Conservation (phyloP, 2,888 invertebrate genomes). For the Capitulum mitella region DNA sequence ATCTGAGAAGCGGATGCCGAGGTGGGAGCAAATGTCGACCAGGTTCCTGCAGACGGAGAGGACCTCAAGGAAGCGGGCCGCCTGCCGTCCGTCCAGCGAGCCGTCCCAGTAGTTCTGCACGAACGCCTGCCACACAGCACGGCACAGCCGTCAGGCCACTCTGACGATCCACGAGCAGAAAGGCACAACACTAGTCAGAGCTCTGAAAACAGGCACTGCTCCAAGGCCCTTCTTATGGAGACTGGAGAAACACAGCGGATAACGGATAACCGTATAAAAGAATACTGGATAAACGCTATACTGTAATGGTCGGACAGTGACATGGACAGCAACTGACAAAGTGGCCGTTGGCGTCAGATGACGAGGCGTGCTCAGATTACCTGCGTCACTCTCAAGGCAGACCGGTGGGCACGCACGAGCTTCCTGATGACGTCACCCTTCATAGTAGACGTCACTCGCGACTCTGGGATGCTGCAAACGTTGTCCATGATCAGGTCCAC, state of each 20-base stretch:
- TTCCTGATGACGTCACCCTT: conserved; percentile 16
- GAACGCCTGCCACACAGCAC: conserved; percentile 4
- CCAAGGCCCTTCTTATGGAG: too few species aligned
- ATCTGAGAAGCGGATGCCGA: background rate
- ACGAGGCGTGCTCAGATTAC: background rate
- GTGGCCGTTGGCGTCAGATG: too few species aligned
- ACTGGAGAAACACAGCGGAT: too few species aligned
- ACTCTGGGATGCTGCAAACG: background rate
- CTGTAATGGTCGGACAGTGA: too few species aligned
- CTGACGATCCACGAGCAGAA: too few species aligned
- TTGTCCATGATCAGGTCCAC: background rate
- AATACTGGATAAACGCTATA: too few species aligned
- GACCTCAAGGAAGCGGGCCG: background rate
- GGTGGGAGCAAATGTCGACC: background rate
- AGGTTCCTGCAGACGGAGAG: background rate
- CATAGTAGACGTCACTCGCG: background rate
- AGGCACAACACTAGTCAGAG: too few species aligned
- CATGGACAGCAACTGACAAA: too few species aligned
- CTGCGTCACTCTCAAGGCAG: background rate
- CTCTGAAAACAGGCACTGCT: too few species aligned
- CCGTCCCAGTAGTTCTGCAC: conserved; percentile 19
- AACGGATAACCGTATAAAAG: too few species aligned
- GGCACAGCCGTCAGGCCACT: too few species aligned
- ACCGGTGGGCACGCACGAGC: conserved; percentile 3
- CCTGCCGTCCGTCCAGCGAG: background rate